Percentiles rank a stretch among this genome's conserved stretches.
These are phyloP conservation scores for Enteromius radiatus DNA, from an alignment of 2,797 vertebrate genomes.

Conservation along the genomic window DNA sequence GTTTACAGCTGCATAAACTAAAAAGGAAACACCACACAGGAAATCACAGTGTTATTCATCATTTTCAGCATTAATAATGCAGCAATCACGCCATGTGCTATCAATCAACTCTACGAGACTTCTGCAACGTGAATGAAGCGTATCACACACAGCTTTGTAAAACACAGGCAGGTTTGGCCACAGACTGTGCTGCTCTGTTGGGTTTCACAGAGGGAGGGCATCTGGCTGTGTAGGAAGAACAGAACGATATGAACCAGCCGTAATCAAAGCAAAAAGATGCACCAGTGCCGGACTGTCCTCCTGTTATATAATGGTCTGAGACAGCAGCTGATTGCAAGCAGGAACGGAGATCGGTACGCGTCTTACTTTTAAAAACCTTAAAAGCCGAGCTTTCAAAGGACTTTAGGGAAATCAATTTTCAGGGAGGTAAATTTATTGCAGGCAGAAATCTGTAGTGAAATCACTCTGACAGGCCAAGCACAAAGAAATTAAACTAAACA, in stretches of 20 bases:
- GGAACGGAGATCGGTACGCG: constrained; percentile 49
- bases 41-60: not conserved
- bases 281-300: constrained; percentile 64
- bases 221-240: constrained; percentile 61
- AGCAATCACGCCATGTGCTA: not conserved
- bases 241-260: constrained; percentile 40
- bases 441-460: not conserved
- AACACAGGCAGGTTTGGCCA: constrained; percentile 26
- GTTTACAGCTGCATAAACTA: not conserved
- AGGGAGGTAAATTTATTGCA: not conserved
- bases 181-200: constrained; percentile 38
- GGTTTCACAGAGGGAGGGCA: constrained; percentile 46
- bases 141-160: constrained; percentile 43
- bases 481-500: not conserved
- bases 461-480: not conserved
- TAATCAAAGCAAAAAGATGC: constrained; percentile 56
- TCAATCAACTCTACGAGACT: constrained; percentile 16
- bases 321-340: constrained; percentile 64
- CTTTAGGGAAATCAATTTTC: constrained; percentile 4
- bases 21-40: not conserved
- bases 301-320: constrained; percentile 65
- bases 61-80: not conserved
- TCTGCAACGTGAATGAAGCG: constrained; percentile 14
- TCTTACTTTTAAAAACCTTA: constrained; percentile 30
- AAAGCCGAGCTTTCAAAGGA: constrained; percentile 22